Percentiles rank a stretch among this genome's conserved stretches.
phyloP scores from a whole-genome alignment of 1,140 invertebrate species.

The Drosophila dunni region DNA sequence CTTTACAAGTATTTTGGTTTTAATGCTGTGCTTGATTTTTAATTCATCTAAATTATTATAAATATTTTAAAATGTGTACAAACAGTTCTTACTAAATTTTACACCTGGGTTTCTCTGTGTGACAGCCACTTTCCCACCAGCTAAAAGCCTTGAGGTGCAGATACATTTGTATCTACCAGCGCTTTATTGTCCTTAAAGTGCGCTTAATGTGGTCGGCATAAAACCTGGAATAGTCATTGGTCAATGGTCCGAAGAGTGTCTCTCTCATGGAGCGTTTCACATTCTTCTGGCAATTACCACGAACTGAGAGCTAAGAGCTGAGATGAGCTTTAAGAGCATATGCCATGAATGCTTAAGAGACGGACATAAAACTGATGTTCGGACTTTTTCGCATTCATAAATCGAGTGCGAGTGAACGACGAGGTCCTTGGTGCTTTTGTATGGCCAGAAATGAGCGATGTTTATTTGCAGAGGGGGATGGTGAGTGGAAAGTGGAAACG shows the following conservation, averaged over 20 bases:
- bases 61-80: too few relatives aligned
- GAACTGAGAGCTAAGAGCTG: too few relatives aligned
- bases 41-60: neutral
- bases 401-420: slow-evolving; percentile 30
- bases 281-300: slow-evolving; percentile 9
- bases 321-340: slow-evolving; percentile 48
- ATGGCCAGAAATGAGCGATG: slow-evolving; percentile 70
- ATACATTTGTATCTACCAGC: neutral
- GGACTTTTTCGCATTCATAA: slow-evolving; percentile 35
- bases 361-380: slow-evolving; percentile 37
- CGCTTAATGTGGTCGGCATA: slow-evolving; percentile 9
- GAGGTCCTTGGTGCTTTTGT: slow-evolving; percentile 12
- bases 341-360: slow-evolving; percentile 37
- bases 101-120: neutral
- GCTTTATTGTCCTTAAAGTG: slow-evolving; percentile 6
- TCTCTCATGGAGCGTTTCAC: neutral
- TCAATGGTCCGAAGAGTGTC: slow-evolving; percentile 7
- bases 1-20: neutral
- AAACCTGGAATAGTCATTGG: slow-evolving; percentile 14
- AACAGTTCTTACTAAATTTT: too few relatives aligned
- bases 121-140: neutral
- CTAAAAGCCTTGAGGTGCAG: neutral
- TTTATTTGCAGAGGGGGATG: slow-evolving; percentile 53
- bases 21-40: too few relatives aligned
- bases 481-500: neutral